Evolutionary conservation across 2,113 vertebrate genomes (phyloP).

Genomic region (Vidua chalybeata): DNA sequence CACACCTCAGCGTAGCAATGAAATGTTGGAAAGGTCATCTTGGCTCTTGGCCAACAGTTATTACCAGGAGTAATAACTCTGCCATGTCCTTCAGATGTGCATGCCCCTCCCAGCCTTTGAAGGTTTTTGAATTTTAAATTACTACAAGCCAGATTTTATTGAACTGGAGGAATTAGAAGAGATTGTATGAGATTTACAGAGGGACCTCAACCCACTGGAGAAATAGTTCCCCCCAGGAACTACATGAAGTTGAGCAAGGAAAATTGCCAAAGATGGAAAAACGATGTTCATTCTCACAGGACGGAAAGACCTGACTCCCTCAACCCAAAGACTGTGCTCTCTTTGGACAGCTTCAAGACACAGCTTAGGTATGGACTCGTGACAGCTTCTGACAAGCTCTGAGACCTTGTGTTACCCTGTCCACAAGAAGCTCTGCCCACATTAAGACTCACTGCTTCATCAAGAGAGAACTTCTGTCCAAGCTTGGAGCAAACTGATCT

Average conservation of each 20-base stretch:
- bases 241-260: neutral
- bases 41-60: neutral
- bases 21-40: neutral
- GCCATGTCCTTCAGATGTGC: neutral
- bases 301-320: neutral
- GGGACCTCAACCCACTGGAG: neutral
- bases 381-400: neutral
- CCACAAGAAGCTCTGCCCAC: neutral
- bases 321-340: rapidly evolving
- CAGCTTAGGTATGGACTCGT: neutral
- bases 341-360: neutral
- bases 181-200: neutral
- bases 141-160: neutral
- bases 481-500: neutral
- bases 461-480: neutral
- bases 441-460: rapidly evolving
- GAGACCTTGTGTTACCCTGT: neutral
- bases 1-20: neutral
- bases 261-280: neutral
- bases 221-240: neutral
- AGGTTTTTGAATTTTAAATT: neutral
- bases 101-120: neutral
- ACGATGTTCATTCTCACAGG: neutral
- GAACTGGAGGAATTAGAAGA: neutral
- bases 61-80: neutral